Evolutionary conservation across 2,113 vertebrate genomes (phyloP), one percentile per base, ranked within the genome.

Genomic region (Geococcyx californianus): DNA sequence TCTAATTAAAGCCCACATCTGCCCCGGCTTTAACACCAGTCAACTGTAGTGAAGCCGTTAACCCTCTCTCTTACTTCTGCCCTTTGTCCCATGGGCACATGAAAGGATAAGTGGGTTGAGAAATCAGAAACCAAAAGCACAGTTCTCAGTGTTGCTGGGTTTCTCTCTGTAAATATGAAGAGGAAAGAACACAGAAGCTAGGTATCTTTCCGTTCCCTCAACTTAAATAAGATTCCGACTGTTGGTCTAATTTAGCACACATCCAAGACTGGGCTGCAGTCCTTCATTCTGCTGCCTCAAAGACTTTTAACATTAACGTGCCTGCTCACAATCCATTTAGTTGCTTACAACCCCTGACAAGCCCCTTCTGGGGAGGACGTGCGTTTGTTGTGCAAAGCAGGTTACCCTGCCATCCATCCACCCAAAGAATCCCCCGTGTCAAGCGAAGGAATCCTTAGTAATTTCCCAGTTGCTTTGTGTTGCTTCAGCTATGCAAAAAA

Each of bases 1-100:
- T 90, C 73, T 89, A 92, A 87, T 95, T 95, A 95, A 95, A 96
- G 44, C 63, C 64, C 84, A 94, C 74, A 91, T 94, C 93, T 93
- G 91, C 84, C 63, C 74, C 2, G 9, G 49, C 52, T 90, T 93
- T 92, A 90, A 74, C 74, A 93, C 75, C 89, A 92, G 26, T 75
- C 77, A 78, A 59, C 28, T 82, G 44, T 24, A 73, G 80, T 58
- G 76, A 72, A 84, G 54, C 76, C 44, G 42, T 97, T 96, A 96
- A 90, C 88, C 68, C 79, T 84, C 34, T 92, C 60, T 60, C n/a
- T 49, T 68, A 51, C 66, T 93, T 81, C 44, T 3, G 0, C 26
- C 0, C 40, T 87, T 58, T 90, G 56, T 92, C 85, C 49, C 94
- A 2, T 58, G 80, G 62, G 70, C 69, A 84, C 23, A 3, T 33